Base-by-base conservation (phyloP, 2,797 vertebrate species). In the Periparus ater region DNA sequence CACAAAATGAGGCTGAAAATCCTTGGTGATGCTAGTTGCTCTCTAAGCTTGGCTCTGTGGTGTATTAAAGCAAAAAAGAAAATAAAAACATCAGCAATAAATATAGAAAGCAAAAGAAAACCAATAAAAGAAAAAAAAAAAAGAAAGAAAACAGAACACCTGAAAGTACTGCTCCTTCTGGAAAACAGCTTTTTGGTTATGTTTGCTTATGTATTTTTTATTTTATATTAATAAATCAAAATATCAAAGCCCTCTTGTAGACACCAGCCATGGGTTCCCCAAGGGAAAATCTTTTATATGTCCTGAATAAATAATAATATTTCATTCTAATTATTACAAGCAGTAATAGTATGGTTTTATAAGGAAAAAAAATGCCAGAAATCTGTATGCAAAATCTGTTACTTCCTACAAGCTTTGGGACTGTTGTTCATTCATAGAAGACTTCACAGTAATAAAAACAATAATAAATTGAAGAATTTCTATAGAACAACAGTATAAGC, bases 151-250 rank as follows among this genome's bases (percentile, higher is more conserved):
- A 58, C 9, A 36, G 1, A 23, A 79, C 38, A 76, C 14, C 10
- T 65, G 54, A 93, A 79, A 75, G 66, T 68, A 50, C 34, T 60
- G 10, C 8, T 72, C 4, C 6, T 30, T 93, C 75, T 32, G 51
- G 32, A 60, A 89, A 90, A n/a, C 25, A 63, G 9, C 18, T 65
- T 84, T 76, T 84, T 8, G 75, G 45, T 26, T n/a, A n/a, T n/a
- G n/a, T n/a, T n/a, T 92, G 38, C 66, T 75, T 71, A 75, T 38
- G 54, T 81, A 40, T 83, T 63, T 74, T 90, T 93, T 94, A 53
- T 86, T 79, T 34, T 16, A 30, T 91, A 55, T 57, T 74, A 82
- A 85, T 82, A 89, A 96, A 95, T 47, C 42, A 92, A 89, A 77
- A 73, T 74, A 91, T 57, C 27, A 67, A 42, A 86, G 38, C 17